A percentile compares a stretch with the other conserved stretches of the same genome.
phyloP scores from a whole-genome alignment of 2,797 vertebrate genomes.

The Acanthiza pusilla region DNA sequence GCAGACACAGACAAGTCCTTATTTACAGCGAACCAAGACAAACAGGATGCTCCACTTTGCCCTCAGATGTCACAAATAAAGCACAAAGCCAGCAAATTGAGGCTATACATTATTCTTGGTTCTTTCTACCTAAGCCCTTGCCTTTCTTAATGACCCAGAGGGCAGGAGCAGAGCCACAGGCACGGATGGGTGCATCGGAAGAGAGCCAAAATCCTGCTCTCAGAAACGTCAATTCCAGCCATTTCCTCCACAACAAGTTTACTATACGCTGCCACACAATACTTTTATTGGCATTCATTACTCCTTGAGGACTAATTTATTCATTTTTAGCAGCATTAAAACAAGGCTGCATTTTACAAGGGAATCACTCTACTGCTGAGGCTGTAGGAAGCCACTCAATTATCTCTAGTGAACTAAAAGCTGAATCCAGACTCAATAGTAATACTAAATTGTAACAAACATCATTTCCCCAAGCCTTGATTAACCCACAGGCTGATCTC shows the following conservation, averaged over 20 bases:
- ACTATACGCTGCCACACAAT: not conserved
- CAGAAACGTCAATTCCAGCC: slow-evolving; percentile 7
- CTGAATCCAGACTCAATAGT: not conserved
- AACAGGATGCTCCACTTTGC: not conserved
- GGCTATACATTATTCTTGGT: not conserved
- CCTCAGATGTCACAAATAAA: not conserved
- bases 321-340: slow-evolving; percentile 50
- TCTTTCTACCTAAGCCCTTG: not conserved
- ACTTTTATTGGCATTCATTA: slow-evolving; percentile 41
- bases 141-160: not conserved
- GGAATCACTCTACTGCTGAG: not conserved
- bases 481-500: not conserved
- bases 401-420: slow-evolving; percentile 17
- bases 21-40: not conserved
- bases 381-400: not conserved
- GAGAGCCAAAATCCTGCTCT: not conserved
- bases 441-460: not conserved
- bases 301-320: slow-evolving; percentile 45
- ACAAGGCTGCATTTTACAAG: slow-evolving; percentile 33
- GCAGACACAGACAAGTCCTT: not conserved
- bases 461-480: not conserved
- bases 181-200: not conserved
- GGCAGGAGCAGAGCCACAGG: not conserved
- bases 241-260: slow-evolving; percentile 2
- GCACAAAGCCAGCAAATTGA: not conserved